Base-by-base conservation (phyloP, 2,797 vertebrate species). In the Centroberyx gerrardi region DNA sequence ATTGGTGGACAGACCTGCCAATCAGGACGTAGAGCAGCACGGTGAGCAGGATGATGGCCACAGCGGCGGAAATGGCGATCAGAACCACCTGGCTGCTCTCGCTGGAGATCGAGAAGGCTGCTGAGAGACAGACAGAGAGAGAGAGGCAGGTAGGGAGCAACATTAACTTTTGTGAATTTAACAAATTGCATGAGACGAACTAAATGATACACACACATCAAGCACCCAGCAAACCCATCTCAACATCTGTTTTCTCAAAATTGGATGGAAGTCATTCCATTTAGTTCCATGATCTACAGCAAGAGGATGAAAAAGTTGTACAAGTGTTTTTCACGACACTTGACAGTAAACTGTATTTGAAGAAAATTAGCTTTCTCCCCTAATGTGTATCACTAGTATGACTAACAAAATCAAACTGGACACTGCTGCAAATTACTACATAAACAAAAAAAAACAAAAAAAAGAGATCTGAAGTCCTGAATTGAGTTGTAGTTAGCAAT, bases 101-200 rank as follows among this genome's bases (percentile, higher is more conserved):
- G 62, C 98, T 96, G 72, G 98, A 98, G 91, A 99, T 99, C 72
- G 98, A 99, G 92, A 99, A 99, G 27, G 97, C 98, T 96, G 96
- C 80, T 94, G 93, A 86, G 76, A 85, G 65, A 85, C 28, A 77
- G 9, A 77, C 3, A 74, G 5, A 62, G 18, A 76, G 2, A 38
- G 10, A 49, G 17, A 31, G 17, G 29, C 27, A 78, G 5, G 38
- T 17, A 27, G 22, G 38, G 18, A 64, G 51, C 17, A 22, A 54
- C 1, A 29, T 44, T 58, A 12, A 29, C 22, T 56, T 8, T 8
- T 55, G 46, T 13, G 22, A 17, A 36, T 36, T 36, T 22, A 18
- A 55, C 33, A 49, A 38, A 18, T 8, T 22, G 10, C 38, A 38
- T 18, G 17, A 18, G 51, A 54, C 3, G 49, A 44, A 48, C 31